Percentiles rank a stretch among this genome's conserved stretches.
Conservation (phyloP, 2,888 invertebrate genomes). For the Plusia festucae region DNA sequence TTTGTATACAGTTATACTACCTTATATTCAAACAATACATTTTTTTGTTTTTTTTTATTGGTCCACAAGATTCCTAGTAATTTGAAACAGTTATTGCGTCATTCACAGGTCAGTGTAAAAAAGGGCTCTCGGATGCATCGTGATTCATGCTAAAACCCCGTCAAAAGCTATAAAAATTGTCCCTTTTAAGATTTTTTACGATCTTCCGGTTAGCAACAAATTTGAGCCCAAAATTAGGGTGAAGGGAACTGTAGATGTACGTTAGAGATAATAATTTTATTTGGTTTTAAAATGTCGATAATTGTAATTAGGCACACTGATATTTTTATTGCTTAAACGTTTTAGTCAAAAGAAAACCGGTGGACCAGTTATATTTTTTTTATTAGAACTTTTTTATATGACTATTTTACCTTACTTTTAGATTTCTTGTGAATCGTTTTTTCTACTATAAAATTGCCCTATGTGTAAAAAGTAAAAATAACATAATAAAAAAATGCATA, state of each 20-base stretch:
- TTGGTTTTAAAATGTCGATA: neutral
- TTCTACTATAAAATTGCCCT: too few species aligned
- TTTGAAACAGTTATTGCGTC: neutral
- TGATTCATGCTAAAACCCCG: slow-evolving; percentile 38
- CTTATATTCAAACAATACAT: neutral
- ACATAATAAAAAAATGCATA: too few species aligned
- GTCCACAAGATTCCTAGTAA: slow-evolving; percentile 15
- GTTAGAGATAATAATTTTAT: neutral
- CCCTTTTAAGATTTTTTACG: slow-evolving; percentile 38
- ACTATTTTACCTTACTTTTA: too few species aligned
- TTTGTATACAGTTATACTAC: too few species aligned
- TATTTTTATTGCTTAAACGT: too few species aligned
- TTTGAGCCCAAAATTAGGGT: slow-evolving; percentile 37
- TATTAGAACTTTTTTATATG: too few species aligned
- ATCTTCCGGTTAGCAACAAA: slow-evolving; percentile 49
- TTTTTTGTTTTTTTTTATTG: too few species aligned
- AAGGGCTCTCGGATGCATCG: slow-evolving; percentile 5
- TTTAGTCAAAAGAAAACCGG: too few species aligned
- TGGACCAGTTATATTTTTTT: too few species aligned
- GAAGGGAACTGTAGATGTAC: slow-evolving; percentile 5
- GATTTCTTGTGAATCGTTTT: too few species aligned
- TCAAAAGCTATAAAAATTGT: slow-evolving; percentile 30
- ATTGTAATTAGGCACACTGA: too few species aligned
- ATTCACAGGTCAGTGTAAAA: slow-evolving; percentile 17
- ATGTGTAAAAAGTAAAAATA: too few species aligned